Conservation (phyloP, 2,888 invertebrate species). For the Microctonus brassicae region DNA sequence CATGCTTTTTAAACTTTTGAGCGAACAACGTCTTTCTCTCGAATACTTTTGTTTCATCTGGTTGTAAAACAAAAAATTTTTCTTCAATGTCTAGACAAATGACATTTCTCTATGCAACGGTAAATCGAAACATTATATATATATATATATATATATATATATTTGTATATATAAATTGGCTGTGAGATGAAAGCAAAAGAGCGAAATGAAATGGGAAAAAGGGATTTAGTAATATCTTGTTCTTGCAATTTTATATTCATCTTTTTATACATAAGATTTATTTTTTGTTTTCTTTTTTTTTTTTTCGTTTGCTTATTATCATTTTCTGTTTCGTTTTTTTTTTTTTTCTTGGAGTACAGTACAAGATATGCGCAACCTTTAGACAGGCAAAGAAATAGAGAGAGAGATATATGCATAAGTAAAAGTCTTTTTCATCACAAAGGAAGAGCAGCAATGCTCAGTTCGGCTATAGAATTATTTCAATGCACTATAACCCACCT, state of each 20-base stretch:
- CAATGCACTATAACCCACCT: conserved; percentile 53
- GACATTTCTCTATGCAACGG: neutral
- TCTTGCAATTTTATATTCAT: conserved; percentile 11
- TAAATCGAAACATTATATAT: neutral
- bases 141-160: neutral
- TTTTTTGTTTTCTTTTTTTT: neutral
- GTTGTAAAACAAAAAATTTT: conserved; percentile 5
- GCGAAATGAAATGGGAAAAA: conserved; percentile 2
- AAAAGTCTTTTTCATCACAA: conserved; percentile 1
- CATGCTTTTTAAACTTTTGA: conserved; percentile 3
- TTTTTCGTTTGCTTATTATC: neutral
- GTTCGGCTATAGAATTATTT: conserved; percentile 57
- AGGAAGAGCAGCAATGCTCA: neutral
- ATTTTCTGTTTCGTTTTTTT: neutral
- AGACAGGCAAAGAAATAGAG: too few species aligned
- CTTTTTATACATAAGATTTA: neutral
- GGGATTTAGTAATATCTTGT: conserved; percentile 30
- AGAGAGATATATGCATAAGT: neutral
- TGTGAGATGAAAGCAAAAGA: conserved; percentile 12
- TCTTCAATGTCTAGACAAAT: conserved; percentile 15
- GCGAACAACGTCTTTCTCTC: neutral
- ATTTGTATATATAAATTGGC: conserved; percentile 10
- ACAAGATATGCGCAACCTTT: too few species aligned
- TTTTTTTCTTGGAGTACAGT: neutral
- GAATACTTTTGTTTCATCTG: conserved; percentile 1